Conservation (phyloP, 2,113 vertebrate genomes). For the Pangasianodon hypophthalmus region DNA sequence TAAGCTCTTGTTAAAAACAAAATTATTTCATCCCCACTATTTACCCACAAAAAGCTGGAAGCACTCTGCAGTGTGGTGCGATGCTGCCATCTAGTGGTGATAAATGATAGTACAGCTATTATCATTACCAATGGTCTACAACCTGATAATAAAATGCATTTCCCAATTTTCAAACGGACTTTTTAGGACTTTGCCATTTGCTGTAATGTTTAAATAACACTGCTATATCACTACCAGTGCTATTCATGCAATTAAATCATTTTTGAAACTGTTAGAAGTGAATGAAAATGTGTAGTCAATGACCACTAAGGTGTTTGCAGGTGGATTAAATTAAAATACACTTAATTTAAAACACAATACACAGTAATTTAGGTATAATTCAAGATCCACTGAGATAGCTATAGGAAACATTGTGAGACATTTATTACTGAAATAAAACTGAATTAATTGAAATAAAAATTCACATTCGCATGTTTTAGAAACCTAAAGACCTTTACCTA, state of each 20-base stretch:
- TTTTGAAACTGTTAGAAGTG: neutral
- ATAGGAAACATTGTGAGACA: neutral
- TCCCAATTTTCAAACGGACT: neutral
- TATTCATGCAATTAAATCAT: neutral
- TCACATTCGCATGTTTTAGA: neutral
- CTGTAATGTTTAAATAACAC: neutral
- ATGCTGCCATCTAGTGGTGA: constrained; percentile 28
- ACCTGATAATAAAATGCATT: neutral
- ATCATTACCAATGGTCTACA: neutral
- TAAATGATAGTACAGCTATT: neutral
- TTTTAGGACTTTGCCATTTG: neutral
- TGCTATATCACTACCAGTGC: neutral
- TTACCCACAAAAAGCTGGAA: neutral
- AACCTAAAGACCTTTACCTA: neutral
- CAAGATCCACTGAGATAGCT: neutral
- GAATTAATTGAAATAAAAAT: neutral
- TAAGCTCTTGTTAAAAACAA: neutral
- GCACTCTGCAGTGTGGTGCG: too few species aligned
- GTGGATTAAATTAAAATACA: neutral
- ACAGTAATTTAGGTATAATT: neutral
- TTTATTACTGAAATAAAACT: neutral
- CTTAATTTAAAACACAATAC: neutral
- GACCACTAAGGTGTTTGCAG: neutral
- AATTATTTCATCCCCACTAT: neutral
- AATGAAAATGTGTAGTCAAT: neutral